phyloP scores from a whole-genome alignment of 2,888 invertebrate genomes.

The Phanerotoma sp. region DNA sequence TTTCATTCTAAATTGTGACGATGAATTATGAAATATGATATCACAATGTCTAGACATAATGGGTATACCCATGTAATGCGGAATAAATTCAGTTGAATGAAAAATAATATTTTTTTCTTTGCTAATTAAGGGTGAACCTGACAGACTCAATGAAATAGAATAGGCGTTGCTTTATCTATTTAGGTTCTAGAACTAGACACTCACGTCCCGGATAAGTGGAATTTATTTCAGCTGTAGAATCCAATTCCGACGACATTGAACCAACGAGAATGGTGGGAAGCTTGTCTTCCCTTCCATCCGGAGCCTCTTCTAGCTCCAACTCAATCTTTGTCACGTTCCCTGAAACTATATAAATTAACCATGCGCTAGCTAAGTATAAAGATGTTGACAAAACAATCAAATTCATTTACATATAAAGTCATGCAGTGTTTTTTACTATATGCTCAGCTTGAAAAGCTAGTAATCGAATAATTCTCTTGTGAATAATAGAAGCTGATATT shows the following conservation, averaged over 20 bases:
- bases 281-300: conserved; percentile 39
- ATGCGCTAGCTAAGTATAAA: background rate
- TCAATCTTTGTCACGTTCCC: conserved; percentile 51
- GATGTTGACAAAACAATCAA: background rate
- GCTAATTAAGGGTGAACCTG: background rate
- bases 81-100: no score
- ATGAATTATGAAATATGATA: no score
- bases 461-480: no score
- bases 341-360: conserved; percentile 14
- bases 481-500: no score
- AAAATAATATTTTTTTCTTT: background rate
- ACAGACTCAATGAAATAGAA: background rate
- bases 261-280: conserved; percentile 42
- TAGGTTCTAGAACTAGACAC: conserved; percentile 18
- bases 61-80: no score
- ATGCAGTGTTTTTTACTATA: no score
- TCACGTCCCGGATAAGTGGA: conserved; percentile 48
- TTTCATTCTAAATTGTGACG: no score
- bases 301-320: conserved; percentile 49
- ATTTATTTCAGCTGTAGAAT: conserved; percentile 45
- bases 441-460: no score
- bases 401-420: no score
- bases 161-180: conserved; percentile 6
- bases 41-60: no score
- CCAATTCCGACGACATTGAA: conserved; percentile 45